Evolutionary conservation across 2,113 vertebrate genomes (phyloP).

Genomic region (Gracilinanus agilis): DNA sequence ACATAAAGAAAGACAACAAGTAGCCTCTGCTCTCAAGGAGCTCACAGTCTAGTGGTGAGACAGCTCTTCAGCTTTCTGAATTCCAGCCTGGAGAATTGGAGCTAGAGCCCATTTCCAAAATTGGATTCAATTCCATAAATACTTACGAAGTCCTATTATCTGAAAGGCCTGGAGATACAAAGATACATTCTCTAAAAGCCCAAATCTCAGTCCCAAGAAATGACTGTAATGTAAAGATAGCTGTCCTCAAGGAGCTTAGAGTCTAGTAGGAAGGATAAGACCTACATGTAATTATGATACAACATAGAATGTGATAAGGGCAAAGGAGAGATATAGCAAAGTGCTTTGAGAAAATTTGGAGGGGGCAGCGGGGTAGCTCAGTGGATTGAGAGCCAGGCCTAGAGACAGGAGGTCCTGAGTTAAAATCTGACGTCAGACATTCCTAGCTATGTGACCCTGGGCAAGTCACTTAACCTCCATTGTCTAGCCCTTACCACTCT

Average conservation of each 20-base stretch:
- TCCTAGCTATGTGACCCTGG: too few relatives aligned
- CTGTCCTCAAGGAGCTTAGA: too few relatives aligned
- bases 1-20: not conserved
- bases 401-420: too few relatives aligned
- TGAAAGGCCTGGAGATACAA: not conserved
- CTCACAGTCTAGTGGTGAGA: not conserved
- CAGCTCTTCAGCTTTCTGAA: not conserved
- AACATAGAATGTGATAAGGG: not conserved
- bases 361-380: too few relatives aligned
- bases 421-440: too few relatives aligned
- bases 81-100: not conserved
- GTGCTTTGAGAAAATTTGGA: not conserved
- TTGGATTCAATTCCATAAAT: not conserved
- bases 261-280: too few relatives aligned
- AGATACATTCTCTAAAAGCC: not conserved
- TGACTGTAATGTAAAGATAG: too few relatives aligned
- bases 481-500: too few relatives aligned
- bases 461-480: too few relatives aligned
- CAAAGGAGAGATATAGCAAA: not conserved
- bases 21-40: not conserved
- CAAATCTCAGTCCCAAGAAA: not conserved
- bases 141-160: not conserved
- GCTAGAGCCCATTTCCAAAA: not conserved
- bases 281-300: too few relatives aligned
- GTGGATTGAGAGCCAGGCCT: too few relatives aligned